Base-by-base conservation (phyloP, 2,888 invertebrate species). In the Plagiodera versicolora region DNA sequence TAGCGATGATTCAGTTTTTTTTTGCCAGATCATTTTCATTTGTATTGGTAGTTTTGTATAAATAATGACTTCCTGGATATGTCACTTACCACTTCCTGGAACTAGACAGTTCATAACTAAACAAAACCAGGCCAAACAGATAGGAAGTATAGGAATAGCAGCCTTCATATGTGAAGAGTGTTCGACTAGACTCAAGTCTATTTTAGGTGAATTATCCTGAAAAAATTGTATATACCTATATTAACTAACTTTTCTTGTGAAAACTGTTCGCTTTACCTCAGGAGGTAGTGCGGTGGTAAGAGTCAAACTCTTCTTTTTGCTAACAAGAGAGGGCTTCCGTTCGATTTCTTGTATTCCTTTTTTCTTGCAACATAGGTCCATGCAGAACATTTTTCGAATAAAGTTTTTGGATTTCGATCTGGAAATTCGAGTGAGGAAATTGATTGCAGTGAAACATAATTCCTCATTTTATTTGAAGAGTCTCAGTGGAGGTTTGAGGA, bases 91-190 rank as follows among this genome's bases (percentile, higher is more conserved):
- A 71, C 87, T 81, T 59, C 94, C 94, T 0, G 94, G 94, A 52
- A 91, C 77, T 63, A 92, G 75, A 64, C 91, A 84, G 78, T 94
- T 94, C 81, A 92, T 89, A 19, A 94, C 77, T 56, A 95, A 86
- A 76, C 95, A 97, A 77, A 94, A 85, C 86, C 92, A 91, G 6
- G 97, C 96, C 54, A 95, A 82, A 53, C 87, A 88, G 8, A 92
- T 82, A 0, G 97, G 96, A 75, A 98, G 83, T 65, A 94, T 91
- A 0, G 98, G 97, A 67, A 98, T 94, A 28, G 95, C 95, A 19
- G 91, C 94, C 69, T 92, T 90, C 87, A 97, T 95, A 75, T 91
- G 85, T 1, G 95, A 94, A 62, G 86, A 87, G 77, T 91, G 90
- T 73, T 94, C 94, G 16, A 94, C 89, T 64, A 94, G 81, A 19